Evolutionary conservation across 1,140 invertebrate species (phyloP), one percentile per base, ranked within the genome.

Genomic region (Pachyrhynchus sulphureomaculatus): DNA sequence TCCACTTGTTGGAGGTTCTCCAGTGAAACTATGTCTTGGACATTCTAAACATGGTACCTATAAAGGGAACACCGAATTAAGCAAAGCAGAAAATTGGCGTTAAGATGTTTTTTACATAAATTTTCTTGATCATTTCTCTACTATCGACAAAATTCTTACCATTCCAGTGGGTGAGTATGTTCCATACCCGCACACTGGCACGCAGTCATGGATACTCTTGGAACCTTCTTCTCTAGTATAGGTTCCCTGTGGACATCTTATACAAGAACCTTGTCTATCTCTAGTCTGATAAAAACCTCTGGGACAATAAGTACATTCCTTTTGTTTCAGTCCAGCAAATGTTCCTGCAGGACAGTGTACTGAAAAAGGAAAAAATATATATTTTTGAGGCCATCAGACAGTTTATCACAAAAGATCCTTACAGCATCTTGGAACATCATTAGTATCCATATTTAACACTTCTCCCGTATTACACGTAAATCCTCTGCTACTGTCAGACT

Each of bases 271-370:
- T 83, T 96, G 92, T 37, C 93, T 84, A 62, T 90, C 92, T 67
- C 87, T 84, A 71, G 96, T 94, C 79, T 98, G 95, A 75, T 96
- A 99, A 65, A 86, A 95, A 20, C 95, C 95, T 68, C 85, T 81
- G 1, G 88, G 87, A 75, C 96, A 98, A 68, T 88, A 86, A n/a
- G 90, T 90, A 76, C 95, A 98, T 57, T 84, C 80, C 62, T 91
- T 89, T 74, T 92, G 90, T 64, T 93, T 91, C 68, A 91, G 88
- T 17, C 88, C 89, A 48, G 93, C 94, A 73, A 88, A 96, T 0
- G 94, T 96, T 68, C 96, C 96, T 68, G 93, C 92, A 13, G 96
- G 95, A 76, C 96, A 99, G 70, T 95, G 91, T 45, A 96, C 90
- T 93, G 68, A 66, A 85, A 83, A 67, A 56, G 41, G 33, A 44